Percentiles rank a stretch among this genome's conserved stretches.
Conservation (phyloP, 1,140 invertebrate genomes). For the Magallana angulata region DNA sequence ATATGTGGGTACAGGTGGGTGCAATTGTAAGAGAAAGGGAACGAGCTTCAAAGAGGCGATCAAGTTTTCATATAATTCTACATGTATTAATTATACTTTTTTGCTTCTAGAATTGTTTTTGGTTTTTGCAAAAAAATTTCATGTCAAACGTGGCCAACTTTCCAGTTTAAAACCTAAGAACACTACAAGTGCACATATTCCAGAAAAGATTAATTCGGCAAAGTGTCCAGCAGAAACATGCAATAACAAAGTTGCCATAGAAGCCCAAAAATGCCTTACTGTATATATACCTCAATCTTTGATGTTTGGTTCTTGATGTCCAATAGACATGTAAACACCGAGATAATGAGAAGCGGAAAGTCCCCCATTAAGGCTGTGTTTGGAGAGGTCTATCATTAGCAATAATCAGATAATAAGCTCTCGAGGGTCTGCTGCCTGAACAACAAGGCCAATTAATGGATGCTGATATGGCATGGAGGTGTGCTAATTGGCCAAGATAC, state of each 20-base stretch:
- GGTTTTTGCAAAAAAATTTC: too few species aligned
- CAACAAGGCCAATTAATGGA: neutral
- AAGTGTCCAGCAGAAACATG: too few species aligned
- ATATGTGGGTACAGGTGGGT: too few species aligned
- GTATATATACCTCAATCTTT: neutral
- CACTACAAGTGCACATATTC: too few species aligned
- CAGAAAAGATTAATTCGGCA: too few species aligned
- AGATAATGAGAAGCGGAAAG: neutral
- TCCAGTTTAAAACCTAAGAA: too few species aligned
- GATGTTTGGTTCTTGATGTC: neutral
- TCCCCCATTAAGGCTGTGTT: neutral
- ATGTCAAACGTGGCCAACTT: too few species aligned
- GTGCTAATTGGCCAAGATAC: conserved; percentile 9
- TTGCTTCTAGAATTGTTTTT: too few species aligned
- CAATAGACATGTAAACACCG: neutral
- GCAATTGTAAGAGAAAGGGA: too few species aligned
- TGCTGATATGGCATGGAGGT: neutral
- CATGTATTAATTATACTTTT: too few species aligned
- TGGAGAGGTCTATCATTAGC: neutral
- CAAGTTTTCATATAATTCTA: too few species aligned
- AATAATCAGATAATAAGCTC: neutral
- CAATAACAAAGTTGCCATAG: neutral
- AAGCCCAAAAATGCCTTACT: neutral
- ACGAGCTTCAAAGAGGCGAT: too few species aligned
- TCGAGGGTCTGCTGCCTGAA: neutral